phyloP scores from a whole-genome alignment of 2,888 invertebrate species.

The Ligdia adustata region DNA sequence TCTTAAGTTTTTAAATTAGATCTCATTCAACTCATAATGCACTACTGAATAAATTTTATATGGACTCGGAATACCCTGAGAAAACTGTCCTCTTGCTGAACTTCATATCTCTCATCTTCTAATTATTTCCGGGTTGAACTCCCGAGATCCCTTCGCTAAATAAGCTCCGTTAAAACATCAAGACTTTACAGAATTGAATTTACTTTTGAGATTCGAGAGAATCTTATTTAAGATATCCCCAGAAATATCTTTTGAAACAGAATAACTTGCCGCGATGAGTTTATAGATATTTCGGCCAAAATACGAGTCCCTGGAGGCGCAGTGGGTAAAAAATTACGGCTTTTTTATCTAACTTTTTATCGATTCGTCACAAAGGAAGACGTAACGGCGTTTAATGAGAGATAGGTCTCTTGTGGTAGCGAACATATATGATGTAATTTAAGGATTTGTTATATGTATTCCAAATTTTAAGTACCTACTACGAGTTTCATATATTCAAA shows the following conservation, averaged over 20 bases:
- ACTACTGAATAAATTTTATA: background rate
- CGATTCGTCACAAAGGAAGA: slow-evolving; percentile 33
- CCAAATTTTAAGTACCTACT: too few species aligned
- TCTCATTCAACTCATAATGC: background rate
- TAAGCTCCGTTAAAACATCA: slow-evolving; percentile 33
- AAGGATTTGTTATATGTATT: too few species aligned
- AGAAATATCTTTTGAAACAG: slow-evolving; percentile 44
- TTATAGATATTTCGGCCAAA: slow-evolving; percentile 44
- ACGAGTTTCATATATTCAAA: too few species aligned
- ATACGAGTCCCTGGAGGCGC: slow-evolving; percentile 41
- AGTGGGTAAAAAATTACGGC: slow-evolving; percentile 37
- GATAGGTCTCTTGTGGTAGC: too few species aligned
- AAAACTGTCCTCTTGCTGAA: slow-evolving; percentile 1
- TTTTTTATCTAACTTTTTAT: slow-evolving; percentile 42
- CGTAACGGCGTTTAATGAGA: too few species aligned
- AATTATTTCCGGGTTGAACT: slow-evolving; percentile 35
- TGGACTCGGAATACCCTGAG: background rate
- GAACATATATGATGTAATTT: too few species aligned
- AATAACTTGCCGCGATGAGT: slow-evolving; percentile 41
- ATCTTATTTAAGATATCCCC: slow-evolving; percentile 31
- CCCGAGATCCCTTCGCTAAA: slow-evolving; percentile 32
- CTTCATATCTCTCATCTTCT: slow-evolving; percentile 32
- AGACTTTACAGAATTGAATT: slow-evolving; percentile 40
- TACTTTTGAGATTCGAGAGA: slow-evolving; percentile 40
- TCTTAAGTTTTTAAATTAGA: too few species aligned